These are phyloP conservation scores for Scrobipalpa costella DNA, from an alignment of 2,888 invertebrate genomes.

Conservation along the genomic window DNA sequence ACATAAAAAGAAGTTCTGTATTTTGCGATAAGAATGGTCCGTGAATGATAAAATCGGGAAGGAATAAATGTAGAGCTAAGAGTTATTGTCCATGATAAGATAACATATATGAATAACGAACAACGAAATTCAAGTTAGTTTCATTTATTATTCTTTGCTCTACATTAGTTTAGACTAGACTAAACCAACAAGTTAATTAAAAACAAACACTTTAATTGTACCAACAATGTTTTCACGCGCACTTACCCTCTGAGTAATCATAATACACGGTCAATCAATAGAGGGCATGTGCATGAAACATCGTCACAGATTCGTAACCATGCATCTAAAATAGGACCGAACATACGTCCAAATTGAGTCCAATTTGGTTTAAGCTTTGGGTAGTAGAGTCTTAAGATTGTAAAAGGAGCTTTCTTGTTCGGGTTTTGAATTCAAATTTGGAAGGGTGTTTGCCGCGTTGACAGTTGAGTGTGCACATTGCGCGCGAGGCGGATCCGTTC, in stretches of 20 bases:
- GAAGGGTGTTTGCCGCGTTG: conserved; percentile 42
- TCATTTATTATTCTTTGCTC: background rate
- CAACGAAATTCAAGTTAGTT: background rate
- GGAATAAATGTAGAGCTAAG: conserved; percentile 2
- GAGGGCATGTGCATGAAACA: conserved; percentile 61
- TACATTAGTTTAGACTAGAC: conserved; percentile 13
- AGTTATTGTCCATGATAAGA: conserved; percentile 9
- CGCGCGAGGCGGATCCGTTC: conserved; percentile 70
- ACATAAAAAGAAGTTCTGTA: conserved; percentile 26
- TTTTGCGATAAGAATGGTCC: conserved; percentile 24
- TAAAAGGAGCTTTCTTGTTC: conserved; percentile 47
- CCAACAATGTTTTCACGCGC: conserved; percentile 59
- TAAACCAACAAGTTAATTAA: conserved; percentile 36
- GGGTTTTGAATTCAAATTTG: conserved; percentile 37
- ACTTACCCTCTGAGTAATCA: conserved; percentile 61
- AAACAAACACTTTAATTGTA: conserved; percentile 50
- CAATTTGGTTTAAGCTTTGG: conserved; percentile 27
- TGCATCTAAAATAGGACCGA: conserved; percentile 34
- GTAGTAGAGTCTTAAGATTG: conserved; percentile 29
- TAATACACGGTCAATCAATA: conserved; percentile 66
- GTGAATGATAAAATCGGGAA: conserved; percentile 19
- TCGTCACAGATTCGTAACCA: conserved; percentile 33
- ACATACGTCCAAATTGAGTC: conserved; percentile 24
- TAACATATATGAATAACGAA: background rate
- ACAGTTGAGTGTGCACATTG: conserved; percentile 73